A percentile compares a stretch with the other conserved stretches of the same genome.
Conservation (phyloP, 2,113 vertebrate species). For the Triplophysa rosa region DNA sequence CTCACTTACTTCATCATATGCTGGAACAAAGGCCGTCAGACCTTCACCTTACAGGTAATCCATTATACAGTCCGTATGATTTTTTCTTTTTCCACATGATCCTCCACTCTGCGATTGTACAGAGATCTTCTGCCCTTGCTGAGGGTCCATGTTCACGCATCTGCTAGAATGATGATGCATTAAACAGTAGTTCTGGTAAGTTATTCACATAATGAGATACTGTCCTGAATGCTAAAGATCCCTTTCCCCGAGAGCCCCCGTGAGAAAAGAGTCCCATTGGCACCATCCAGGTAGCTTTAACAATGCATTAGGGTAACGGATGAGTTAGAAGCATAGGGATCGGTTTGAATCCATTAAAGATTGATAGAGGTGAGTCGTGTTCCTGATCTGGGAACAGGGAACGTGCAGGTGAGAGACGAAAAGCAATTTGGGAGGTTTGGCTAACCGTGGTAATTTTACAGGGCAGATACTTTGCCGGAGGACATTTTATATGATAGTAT, state of each 20-base stretch:
- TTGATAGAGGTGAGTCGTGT: slow-evolving; percentile 1
- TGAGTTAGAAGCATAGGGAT: slow-evolving; percentile 27
- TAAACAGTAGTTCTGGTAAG: slow-evolving; percentile 27
- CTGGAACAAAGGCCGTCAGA: too few relatives aligned
- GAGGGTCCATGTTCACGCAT: slow-evolving; percentile 26
- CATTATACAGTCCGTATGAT: background rate
- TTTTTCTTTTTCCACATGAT: too few relatives aligned
- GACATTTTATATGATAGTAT: too few relatives aligned
- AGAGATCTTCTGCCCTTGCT: slow-evolving; percentile 22
- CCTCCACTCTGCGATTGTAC: background rate
- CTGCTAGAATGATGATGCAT: slow-evolving; percentile 33
- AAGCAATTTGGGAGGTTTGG: slow-evolving; percentile 28
- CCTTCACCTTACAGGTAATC: background rate
- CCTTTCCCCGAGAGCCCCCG: slow-evolving; percentile 2
- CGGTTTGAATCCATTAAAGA: slow-evolving; percentile 33
- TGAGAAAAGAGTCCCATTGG: slow-evolving; percentile 23
- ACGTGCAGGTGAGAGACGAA: background rate
- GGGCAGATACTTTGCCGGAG: background rate
- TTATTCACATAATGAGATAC: background rate
- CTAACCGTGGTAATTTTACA: background rate
- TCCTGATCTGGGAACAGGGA: slow-evolving; percentile 12
- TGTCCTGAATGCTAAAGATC: slow-evolving; percentile 41
- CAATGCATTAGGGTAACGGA: slow-evolving; percentile 52
- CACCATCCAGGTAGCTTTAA: slow-evolving; percentile 28
- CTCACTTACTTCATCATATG: too few relatives aligned